A percentile compares a stretch with the other conserved stretches of the same genome.
phyloP scores from a whole-genome alignment of 2,113 vertebrate species.

The Micromys minutus region DNA sequence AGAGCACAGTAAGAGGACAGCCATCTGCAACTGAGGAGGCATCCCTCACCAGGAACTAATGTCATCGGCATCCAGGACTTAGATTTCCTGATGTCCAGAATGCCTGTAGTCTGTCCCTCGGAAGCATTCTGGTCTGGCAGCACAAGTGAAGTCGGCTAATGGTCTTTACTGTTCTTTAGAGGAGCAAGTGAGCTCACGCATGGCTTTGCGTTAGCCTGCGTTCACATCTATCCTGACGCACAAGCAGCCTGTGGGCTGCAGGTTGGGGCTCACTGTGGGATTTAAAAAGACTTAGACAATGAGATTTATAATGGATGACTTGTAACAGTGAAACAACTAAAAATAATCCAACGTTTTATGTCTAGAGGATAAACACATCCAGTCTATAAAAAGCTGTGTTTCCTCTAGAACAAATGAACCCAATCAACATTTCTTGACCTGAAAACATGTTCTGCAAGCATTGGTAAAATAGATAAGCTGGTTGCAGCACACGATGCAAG shows the following conservation, averaged over 20 bases:
- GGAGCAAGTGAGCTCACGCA: neutral
- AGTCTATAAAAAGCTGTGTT: neutral
- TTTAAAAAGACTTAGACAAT: neutral
- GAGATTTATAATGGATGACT: neutral
- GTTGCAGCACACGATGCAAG: neutral
- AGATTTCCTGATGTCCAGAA: neutral
- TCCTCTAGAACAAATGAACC: neutral
- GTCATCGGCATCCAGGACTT: neutral
- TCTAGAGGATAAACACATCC: neutral
- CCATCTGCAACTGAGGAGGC: neutral
- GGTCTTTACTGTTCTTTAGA: neutral
- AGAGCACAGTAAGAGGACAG: neutral
- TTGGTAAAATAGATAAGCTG: conserved; percentile 30
- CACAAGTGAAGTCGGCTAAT: neutral
- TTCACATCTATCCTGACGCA: too few relatives aligned
- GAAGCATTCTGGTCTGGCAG: neutral
- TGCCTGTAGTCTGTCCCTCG: neutral
- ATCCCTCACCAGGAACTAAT: neutral
- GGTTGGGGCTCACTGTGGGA: neutral
- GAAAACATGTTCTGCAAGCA: neutral
- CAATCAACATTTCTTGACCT: neutral
- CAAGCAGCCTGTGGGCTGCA: neutral
- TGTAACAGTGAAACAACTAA: neutral
- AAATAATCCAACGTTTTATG: conserved; percentile 5
- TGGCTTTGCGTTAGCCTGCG: neutral